Base-by-base conservation (phyloP, 2,888 invertebrate species). In the Synanthedon myopaeformis region DNA sequence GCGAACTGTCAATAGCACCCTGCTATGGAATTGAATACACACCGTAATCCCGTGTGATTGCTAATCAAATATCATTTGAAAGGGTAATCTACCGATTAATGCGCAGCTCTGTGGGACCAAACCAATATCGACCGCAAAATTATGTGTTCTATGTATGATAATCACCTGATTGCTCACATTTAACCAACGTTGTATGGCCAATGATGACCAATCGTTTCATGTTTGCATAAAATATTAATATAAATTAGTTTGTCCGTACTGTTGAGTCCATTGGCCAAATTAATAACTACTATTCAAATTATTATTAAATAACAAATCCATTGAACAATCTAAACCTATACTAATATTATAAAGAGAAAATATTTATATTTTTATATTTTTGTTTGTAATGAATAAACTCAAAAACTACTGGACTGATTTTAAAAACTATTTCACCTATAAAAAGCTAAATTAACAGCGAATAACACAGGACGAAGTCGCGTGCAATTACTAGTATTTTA, bases 81-180 rank as follows among this genome's bases (percentile, higher is more conserved):
- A 59, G 65, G 61, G 64, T 72, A 74, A 77, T 74, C 72, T 65
- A 61, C 59, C 67, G 70, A 74, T 76, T 74, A 77, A 69, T 70
- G 66, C 65, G 66, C 69, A 63, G 61, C 62, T 57, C 57, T 64
- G 69, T 68, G 69, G 64, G 66, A 63, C 66, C 60, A 61, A 62
- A 61, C 58, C 60, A 67, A 70, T 70, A 69, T 74, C 69, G 67
- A 69, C 80, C 77, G 61, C 77, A 67, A 70, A 75, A 77, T 76
- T 72, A 76, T 77, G 74, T 72, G 70, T 71, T 69, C 66, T 65
- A 66, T 71, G 67, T 45, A 71, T 72, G 70, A 72, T 71, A 76
- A 77, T 79, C 72, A 70, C 67, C 56, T 71, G 71, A 76, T 72
- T 75, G 71, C 65, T 69, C 69, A 70, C 67, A 73, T 64, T 70